Conservation (phyloP, 2,888 invertebrate genomes). For the Pristionchus mayeri region DNA sequence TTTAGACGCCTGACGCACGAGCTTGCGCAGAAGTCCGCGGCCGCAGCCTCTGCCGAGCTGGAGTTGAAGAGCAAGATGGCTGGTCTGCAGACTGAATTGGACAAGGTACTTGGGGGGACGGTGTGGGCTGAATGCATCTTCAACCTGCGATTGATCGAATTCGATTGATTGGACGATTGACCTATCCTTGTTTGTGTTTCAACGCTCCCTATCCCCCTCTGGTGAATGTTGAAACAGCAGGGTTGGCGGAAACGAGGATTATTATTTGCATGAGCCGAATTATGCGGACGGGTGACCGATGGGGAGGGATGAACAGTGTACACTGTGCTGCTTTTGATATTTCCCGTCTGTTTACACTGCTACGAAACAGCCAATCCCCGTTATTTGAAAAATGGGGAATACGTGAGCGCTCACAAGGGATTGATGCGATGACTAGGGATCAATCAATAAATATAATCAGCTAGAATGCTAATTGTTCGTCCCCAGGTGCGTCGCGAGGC, state of each 20-base stretch:
- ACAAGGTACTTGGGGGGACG: slow-evolving; percentile 4
- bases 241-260: background rate
- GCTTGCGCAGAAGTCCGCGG: slow-evolving; percentile 7
- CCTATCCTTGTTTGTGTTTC: background rate
- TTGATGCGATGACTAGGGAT: background rate
- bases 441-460: background rate
- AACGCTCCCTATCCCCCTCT: background rate
- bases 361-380: too few species aligned
- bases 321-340: too few species aligned
- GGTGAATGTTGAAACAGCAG: background rate
- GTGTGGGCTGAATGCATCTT: background rate
- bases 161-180: too few species aligned
- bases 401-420: background rate
- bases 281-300: background rate
- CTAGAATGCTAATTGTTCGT: background rate
- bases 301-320: background rate
- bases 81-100: background rate
- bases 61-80: background rate
- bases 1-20: slow-evolving; percentile 23
- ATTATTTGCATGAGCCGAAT: slow-evolving; percentile 1
- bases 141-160: background rate
- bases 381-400: too few species aligned
- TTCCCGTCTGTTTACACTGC: background rate
- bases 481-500: background rate
- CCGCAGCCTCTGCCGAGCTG: background rate